These are phyloP conservation scores for Halichondria panicea DNA, from an alignment of 37 sponge, comb jelly and placozoan genomes.

Conservation along the genomic window DNA sequence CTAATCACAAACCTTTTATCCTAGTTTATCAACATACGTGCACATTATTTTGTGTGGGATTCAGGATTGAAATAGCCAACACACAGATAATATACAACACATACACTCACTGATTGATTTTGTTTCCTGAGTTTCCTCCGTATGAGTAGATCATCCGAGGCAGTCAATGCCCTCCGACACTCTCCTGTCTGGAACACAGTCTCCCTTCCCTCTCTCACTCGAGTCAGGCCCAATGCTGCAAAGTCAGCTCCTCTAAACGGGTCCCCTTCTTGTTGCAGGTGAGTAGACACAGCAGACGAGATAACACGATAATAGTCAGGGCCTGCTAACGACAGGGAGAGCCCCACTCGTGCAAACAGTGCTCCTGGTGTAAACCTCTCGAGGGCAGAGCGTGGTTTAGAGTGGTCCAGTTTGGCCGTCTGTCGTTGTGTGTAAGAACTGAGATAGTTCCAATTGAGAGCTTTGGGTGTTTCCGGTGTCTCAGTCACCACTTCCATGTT, in stretches of 20 bases:
- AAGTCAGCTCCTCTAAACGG: constrained; percentile 21
- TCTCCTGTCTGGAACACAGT: constrained; percentile 3
- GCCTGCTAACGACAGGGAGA: constrained; percentile 48
- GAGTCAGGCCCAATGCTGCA: constrained; percentile 3
- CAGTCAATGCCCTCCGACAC: constrained; percentile 50
- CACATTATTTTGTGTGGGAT: no score
- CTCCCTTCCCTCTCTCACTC: constrained; percentile 6
- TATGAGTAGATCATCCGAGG: constrained; percentile 41
- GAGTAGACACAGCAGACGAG: background rate
- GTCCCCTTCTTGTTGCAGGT: constrained; percentile 4
- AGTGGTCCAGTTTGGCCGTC: constrained; percentile 1
- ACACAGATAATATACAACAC: no score
- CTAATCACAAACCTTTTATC: no score
- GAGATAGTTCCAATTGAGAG: constrained; percentile 30
- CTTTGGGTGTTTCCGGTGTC: no score
- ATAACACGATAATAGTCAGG: constrained; percentile 17
- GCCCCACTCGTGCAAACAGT: constrained; percentile 24
- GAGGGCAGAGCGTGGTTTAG: background rate
- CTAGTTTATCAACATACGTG: no score
- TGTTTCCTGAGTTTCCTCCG: constrained; percentile 44
- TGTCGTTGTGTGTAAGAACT: constrained; percentile 2
- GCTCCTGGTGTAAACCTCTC: constrained; percentile 36
- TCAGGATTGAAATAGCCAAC: no score
- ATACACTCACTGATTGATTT: no score
- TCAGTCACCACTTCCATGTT: no score